Conservation (phyloP, 2,888 invertebrate species). For the Clostera curtula region DNA sequence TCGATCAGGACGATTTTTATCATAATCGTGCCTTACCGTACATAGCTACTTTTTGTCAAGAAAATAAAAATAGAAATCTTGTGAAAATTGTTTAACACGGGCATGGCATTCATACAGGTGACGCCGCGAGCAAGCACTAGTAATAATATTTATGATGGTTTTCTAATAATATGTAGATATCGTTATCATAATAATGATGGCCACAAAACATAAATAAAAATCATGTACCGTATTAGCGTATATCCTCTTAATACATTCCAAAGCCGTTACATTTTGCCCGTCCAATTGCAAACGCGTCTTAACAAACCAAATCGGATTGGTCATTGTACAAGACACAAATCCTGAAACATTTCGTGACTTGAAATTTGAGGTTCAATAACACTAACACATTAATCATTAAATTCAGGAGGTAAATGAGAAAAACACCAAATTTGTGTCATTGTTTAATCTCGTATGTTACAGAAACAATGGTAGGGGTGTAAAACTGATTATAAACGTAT, state of each 20-base stretch:
- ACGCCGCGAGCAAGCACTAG: too few species aligned
- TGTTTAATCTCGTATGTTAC: slow-evolving; percentile 9
- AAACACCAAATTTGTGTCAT: slow-evolving; percentile 20
- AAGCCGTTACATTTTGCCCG: slow-evolving; percentile 82
- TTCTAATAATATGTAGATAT: too few species aligned
- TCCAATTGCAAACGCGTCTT: slow-evolving; percentile 98
- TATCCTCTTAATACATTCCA: slow-evolving; percentile 88
- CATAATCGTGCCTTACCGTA: too few species aligned
- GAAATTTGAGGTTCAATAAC: slow-evolving; percentile 2
- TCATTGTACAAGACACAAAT: slow-evolving; percentile 95
- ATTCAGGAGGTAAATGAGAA: slow-evolving; percentile 12
- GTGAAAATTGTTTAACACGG: too few species aligned
- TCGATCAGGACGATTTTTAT: too few species aligned
- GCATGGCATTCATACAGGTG: too few species aligned
- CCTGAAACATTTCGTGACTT: slow-evolving; percentile 71
- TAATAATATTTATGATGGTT: too few species aligned
- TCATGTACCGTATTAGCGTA: slow-evolving; percentile 83
- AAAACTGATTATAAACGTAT: slow-evolving; percentile 1
- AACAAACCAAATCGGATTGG: slow-evolving; percentile 99
- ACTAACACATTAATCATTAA: slow-evolving; percentile 6
- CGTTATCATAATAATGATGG: too few species aligned
- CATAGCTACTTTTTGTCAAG: too few species aligned
- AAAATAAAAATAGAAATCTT: too few species aligned
- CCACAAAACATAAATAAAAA: too few species aligned
- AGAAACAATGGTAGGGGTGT: too few species aligned